Evolutionary conservation across 2,888 invertebrate genomes (phyloP).

Genomic region (Brachynemurus nebulosus): DNA sequence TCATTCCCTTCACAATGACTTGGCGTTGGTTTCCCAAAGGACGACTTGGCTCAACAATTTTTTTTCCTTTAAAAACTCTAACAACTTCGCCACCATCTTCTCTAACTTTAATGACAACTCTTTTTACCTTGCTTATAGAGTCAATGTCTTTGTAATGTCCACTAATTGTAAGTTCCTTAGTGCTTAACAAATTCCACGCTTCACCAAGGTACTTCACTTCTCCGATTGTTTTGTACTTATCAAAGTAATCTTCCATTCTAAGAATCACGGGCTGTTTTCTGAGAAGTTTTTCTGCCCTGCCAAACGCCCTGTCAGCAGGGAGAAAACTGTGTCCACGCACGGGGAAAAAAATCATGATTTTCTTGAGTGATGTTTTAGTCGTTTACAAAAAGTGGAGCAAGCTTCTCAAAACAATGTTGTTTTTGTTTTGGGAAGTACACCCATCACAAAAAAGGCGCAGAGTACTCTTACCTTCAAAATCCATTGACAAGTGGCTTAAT

Average conservation of each 20-base stretch:
- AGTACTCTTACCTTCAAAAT: constrained; percentile 10
- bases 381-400: constrained; percentile 15
- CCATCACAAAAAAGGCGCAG: constrained; percentile 19
- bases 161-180: no score
- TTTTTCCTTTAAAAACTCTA: no score
- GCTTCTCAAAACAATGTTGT: constrained; percentile 16
- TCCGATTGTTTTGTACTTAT: neutral
- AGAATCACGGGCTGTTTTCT: constrained; percentile 2
- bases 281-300: constrained; percentile 8
- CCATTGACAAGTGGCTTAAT: constrained; percentile 7
- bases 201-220: neutral
- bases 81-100: no score
- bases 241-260: neutral
- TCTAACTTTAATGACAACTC: no score
- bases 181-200: neutral
- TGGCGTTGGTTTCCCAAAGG: no score
- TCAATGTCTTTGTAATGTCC: no score
- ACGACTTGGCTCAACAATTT: no score
- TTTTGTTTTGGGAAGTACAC: constrained; percentile 19
- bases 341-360: constrained; percentile 7
- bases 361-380: neutral
- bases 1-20: no score
- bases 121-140: no score
- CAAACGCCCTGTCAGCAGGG: constrained; percentile 11
- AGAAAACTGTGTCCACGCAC: constrained; percentile 11